These are phyloP conservation scores for Cherax destructor DNA, from an alignment of 1,140 invertebrate genomes.

Conservation along the genomic window DNA sequence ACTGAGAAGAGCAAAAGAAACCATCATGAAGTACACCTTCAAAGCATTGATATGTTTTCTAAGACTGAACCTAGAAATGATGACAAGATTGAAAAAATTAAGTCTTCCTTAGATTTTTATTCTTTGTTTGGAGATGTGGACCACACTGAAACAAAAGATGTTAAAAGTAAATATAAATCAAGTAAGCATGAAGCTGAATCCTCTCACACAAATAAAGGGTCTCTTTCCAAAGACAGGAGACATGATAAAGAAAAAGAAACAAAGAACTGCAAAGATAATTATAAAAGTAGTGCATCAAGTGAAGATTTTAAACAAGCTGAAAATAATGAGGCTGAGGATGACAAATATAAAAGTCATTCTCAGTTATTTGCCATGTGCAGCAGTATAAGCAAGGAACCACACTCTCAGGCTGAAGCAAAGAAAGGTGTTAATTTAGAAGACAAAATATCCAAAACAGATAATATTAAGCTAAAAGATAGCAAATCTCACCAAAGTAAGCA, in stretches of 20 bases:
- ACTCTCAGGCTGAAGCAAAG: neutral
- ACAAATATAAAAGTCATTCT: neutral
- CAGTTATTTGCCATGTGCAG: neutral
- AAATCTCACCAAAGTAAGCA: neutral
- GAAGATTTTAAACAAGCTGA: neutral
- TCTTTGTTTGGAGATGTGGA: neutral
- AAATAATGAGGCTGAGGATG: neutral
- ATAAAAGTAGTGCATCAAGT: neutral
- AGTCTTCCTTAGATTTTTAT: neutral
- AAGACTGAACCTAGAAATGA: neutral
- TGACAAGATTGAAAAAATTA: neutral
- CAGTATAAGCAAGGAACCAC: neutral
- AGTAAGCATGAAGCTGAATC: neutral
- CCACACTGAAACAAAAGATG: neutral
- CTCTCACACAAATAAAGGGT: neutral
- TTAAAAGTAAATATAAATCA: neutral
- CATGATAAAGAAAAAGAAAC: neutral
- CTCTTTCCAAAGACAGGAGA: neutral
- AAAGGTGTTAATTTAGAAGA: neutral
- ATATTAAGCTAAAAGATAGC: neutral
- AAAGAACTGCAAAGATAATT: neutral
- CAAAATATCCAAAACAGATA: neutral
- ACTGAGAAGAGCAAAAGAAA: neutral
- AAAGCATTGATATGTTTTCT: neutral
- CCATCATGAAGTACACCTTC: neutral